Base-by-base conservation (phyloP, 2,888 invertebrate species). In the Hirtodrosophila trivittata region DNA sequence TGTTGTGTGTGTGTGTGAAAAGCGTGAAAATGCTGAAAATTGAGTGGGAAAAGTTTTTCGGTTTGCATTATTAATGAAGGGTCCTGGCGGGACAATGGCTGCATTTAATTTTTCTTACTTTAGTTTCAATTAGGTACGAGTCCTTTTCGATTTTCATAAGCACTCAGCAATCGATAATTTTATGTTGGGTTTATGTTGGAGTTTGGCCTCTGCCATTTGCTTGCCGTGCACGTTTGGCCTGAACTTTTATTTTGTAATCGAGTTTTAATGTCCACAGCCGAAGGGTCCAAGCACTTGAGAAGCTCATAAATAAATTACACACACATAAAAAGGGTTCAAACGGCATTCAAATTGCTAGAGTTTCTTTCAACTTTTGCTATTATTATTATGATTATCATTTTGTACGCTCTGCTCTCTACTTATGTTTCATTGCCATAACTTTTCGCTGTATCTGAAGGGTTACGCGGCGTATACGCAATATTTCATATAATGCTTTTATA, bases 241-340 rank as follows among this genome's bases (percentile, higher is more conserved):
- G 38, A 70, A 81, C 73, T 84, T 78, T 70, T 80, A 78, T 82
- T 57, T 77, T 80, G 69, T 73, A 75, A 81, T 77, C 84, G 77
- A 67, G 62, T 84, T 80, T 75, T 81, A 75, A 81, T 81, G 81
- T 70, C 50, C 58, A 46, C 41, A 43, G 56, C 59, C 57, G 14
- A 38, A 37, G 30, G 42, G 32, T 30, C 35, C 50, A 14, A 49
- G 54, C 74, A 46, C 43, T 67, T 69, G 57, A 58, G 51, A 49
- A 66, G 45, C 58, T 62, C 84, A 75, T 80, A 84, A 84, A 80
- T 77, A 80, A 81, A 73, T 84, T 84, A 82, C 59, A 57, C 50
- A 50, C 47, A 51, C 28, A 39, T 49, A 56, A 55, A 71, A 77
- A 72, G 81, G 75, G 72, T 72, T 75, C 56, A 55, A 74, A 56